phyloP scores from a whole-genome alignment of 1,140 invertebrate genomes.

The Carposina sasakii region DNA sequence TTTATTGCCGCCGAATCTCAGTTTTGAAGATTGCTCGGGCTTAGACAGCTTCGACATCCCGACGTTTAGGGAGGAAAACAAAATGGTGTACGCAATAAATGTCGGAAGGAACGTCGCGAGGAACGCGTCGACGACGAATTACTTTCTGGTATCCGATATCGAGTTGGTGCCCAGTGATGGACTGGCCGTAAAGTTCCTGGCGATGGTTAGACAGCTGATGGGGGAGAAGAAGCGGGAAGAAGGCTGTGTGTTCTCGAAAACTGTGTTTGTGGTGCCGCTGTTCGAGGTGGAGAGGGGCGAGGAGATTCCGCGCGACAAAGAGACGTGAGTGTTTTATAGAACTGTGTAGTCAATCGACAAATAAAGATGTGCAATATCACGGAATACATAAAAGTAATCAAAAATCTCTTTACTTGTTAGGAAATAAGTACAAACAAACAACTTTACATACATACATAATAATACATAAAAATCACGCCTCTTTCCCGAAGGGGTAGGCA shows the following conservation, averaged over 20 bases:
- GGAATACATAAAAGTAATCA: no score
- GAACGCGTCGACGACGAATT: slow-evolving; percentile 74
- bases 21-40: slow-evolving; percentile 55
- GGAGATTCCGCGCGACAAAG: slow-evolving; percentile 75
- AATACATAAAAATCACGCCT: no score
- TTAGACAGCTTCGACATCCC: slow-evolving; percentile 44
- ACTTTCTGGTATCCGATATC: slow-evolving; percentile 84
- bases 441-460: no score
- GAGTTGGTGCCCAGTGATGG: slow-evolving; percentile 81
- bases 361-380: no score
- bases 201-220: slow-evolving; percentile 73
- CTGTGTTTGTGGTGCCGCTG: slow-evolving; percentile 80
- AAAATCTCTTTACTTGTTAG: no score
- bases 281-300: slow-evolving; percentile 82
- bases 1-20: slow-evolving; percentile 28
- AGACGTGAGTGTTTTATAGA: slow-evolving; percentile 67
- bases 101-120: slow-evolving; percentile 82
- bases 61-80: slow-evolving; percentile 71
- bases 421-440: no score
- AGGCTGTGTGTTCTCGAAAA: slow-evolving; percentile 62
- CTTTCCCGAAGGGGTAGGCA: no score
- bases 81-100: slow-evolving; percentile 83
- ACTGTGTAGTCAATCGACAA: no score
- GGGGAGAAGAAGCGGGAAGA: slow-evolving; percentile 53
- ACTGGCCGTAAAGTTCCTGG: slow-evolving; percentile 76